These are phyloP conservation scores for Heliconius charithonia DNA, from an alignment of 2,888 invertebrate genomes.

Conservation along the genomic window DNA sequence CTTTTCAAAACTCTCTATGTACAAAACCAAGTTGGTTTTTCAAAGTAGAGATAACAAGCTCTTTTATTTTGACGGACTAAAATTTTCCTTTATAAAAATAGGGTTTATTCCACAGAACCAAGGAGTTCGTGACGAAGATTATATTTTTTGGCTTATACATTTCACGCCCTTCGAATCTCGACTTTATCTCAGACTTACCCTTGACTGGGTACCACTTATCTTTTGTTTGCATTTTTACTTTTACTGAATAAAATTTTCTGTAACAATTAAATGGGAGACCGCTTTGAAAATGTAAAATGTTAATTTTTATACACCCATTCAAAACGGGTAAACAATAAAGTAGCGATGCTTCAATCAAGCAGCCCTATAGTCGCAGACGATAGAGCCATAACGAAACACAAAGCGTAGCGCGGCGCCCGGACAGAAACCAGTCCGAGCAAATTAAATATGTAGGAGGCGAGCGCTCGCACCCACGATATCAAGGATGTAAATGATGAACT, in stretches of 20 bases:
- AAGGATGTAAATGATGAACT: constrained; percentile 58
- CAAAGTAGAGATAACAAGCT: constrained; percentile 21
- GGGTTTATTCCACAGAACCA: constrained; percentile 52
- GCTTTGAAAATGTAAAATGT: constrained; percentile 5
- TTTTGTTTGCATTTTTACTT: constrained; percentile 24
- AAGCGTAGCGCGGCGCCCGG: constrained; percentile 73
- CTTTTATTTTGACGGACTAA: constrained; percentile 33
- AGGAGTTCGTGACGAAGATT: constrained; percentile 67
- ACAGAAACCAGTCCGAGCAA: constrained; percentile 81
- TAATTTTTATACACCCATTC: constrained; percentile 36
- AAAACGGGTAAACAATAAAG: constrained; percentile 58
- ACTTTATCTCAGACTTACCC: constrained; percentile 32
- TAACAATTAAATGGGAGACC: background rate
- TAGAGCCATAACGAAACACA: constrained; percentile 82
- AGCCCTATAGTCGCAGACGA: constrained; percentile 58
- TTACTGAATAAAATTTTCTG: constrained; percentile 7
- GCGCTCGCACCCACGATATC: constrained; percentile 69
- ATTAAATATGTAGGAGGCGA: constrained; percentile 83
- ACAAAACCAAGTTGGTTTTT: background rate
- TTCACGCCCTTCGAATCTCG: constrained; percentile 42
- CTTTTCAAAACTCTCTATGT: constrained; percentile 1
- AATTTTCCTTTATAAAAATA: constrained; percentile 54
- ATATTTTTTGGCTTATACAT: constrained; percentile 67
- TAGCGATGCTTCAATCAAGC: constrained; percentile 61
- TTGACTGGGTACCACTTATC: constrained; percentile 29